Percentiles rank a stretch among this genome's conserved stretches.
Conservation (phyloP, 2,113 vertebrate genomes). For the Puntigrus tetrazona region DNA sequence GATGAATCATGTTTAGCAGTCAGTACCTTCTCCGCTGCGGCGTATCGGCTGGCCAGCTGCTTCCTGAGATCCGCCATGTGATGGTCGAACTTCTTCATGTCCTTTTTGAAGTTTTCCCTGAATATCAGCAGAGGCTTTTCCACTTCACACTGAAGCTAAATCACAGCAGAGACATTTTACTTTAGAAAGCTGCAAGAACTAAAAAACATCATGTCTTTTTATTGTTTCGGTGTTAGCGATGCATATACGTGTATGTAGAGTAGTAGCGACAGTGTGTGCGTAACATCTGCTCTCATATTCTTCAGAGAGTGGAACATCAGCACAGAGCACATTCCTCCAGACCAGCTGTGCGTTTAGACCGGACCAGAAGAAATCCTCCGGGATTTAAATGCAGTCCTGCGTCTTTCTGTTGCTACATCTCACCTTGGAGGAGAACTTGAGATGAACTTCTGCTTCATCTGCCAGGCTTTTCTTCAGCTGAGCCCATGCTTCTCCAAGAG, state of each 20-base stretch:
- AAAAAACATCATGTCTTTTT: not conserved
- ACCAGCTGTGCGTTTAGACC: constrained; percentile 56
- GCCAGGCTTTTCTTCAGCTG: constrained; percentile 96
- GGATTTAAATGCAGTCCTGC: not conserved
- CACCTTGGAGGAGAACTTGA: constrained; percentile 98
- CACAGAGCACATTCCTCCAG: constrained; percentile 42
- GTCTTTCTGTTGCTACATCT: not conserved
- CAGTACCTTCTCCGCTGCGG: constrained; percentile 88
- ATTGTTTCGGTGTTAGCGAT: not conserved
- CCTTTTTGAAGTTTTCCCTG: constrained; percentile 98
- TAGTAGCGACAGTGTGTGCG: not conserved
- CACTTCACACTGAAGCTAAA: constrained; percentile 94
- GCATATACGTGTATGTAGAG: not conserved
- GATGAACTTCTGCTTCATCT: constrained; percentile 95
- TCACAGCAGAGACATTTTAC: not conserved
- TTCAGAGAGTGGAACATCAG: constrained; percentile 50
- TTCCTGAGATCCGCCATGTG: constrained; percentile 92
- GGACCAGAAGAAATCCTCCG: not conserved
- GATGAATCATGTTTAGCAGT: not conserved
- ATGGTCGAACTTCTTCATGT: constrained; percentile 97
- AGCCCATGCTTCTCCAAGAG: constrained; percentile 92
- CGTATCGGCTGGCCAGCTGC: constrained; percentile 88
- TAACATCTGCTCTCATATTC: constrained; percentile 63
- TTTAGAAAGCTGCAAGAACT: not conserved
- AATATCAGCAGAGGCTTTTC: constrained; percentile 93